These are phyloP conservation scores for Trypoxylus dichotomus DNA, from an alignment of 1,140 invertebrate species.

Conservation along the genomic window DNA sequence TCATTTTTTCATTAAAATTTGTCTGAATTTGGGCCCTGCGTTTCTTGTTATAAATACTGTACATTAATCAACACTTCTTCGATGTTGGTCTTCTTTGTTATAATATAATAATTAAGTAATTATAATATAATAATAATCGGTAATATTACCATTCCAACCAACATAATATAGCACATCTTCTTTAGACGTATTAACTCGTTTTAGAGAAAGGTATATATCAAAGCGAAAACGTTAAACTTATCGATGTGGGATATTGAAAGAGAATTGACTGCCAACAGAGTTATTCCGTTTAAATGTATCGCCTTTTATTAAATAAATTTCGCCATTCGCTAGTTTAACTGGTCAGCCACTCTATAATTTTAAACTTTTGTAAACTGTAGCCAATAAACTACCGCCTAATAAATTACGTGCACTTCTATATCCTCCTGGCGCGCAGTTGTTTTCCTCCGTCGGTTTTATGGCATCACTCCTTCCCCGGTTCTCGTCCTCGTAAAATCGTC, in stretches of 20 bases:
- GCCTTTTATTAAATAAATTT: constrained; percentile 11
- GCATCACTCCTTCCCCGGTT: neutral
- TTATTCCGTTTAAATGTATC: neutral
- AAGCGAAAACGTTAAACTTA: no score
- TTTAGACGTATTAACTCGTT: no score
- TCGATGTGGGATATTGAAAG: neutral
- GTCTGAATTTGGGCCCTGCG: no score
- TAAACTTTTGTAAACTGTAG: constrained; percentile 27
- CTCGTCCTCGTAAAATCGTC: constrained; percentile 18
- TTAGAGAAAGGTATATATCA: no score
- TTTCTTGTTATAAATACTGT: no score
- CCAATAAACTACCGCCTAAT: constrained; percentile 24
- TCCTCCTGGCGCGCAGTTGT: neutral
- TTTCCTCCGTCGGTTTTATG: constrained; percentile 14
- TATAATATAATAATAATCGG: no score
- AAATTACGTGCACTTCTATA: constrained; percentile 29
- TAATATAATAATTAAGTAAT: no score
- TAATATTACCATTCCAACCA: no score
- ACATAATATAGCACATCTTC: no score
- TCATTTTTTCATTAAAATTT: no score
- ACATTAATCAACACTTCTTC: no score
- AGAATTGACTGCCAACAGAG: neutral
- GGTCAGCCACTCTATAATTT: constrained; percentile 27
- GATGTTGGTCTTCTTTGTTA: no score
- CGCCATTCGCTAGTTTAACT: constrained; percentile 18